These are phyloP conservation scores for Calliopsis andreniformis DNA, from an alignment of 1,140 invertebrate species.

Conservation along the genomic window DNA sequence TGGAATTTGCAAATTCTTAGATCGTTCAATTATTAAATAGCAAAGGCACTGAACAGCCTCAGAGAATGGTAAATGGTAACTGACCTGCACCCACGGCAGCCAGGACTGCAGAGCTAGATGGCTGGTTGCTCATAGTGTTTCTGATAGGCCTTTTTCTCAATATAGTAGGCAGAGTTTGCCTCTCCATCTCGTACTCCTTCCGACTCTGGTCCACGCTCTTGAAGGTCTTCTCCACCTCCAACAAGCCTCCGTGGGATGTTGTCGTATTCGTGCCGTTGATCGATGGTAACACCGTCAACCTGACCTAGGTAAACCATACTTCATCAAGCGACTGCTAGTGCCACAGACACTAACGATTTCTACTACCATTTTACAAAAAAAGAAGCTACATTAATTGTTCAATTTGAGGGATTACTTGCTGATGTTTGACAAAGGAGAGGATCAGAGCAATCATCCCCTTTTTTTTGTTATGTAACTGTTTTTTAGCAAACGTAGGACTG, in stretches of 20 bases:
- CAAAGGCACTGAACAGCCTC: too few relatives aligned
- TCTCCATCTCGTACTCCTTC: slow-evolving; percentile 80
- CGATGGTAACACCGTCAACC: slow-evolving; percentile 87
- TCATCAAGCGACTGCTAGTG: slow-evolving; percentile 53
- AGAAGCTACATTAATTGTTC: too few relatives aligned
- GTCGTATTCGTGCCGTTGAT: slow-evolving; percentile 86
- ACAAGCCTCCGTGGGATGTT: slow-evolving; percentile 87
- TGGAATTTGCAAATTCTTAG: too few relatives aligned
- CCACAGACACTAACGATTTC: neutral
- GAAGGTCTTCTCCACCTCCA: slow-evolving; percentile 88
- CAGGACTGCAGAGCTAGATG: slow-evolving; percentile 83
- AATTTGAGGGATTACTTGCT: too few relatives aligned
- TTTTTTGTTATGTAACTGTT: too few relatives aligned
- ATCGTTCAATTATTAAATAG: too few relatives aligned
- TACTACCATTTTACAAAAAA: neutral
- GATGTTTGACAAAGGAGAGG: too few relatives aligned
- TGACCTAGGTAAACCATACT: slow-evolving; percentile 82
- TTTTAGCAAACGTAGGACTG: too few relatives aligned
- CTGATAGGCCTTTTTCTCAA: slow-evolving; percentile 70
- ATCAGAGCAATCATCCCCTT: too few relatives aligned
- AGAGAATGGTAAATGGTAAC: neutral
- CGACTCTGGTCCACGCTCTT: slow-evolving; percentile 85
- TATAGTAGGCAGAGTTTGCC: slow-evolving; percentile 60
- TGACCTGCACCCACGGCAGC: slow-evolving; percentile 86
- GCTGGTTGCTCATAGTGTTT: slow-evolving; percentile 62